Evolutionary conservation across 1,140 invertebrate species (phyloP).

Genomic region (Nephotettix cincticeps): DNA sequence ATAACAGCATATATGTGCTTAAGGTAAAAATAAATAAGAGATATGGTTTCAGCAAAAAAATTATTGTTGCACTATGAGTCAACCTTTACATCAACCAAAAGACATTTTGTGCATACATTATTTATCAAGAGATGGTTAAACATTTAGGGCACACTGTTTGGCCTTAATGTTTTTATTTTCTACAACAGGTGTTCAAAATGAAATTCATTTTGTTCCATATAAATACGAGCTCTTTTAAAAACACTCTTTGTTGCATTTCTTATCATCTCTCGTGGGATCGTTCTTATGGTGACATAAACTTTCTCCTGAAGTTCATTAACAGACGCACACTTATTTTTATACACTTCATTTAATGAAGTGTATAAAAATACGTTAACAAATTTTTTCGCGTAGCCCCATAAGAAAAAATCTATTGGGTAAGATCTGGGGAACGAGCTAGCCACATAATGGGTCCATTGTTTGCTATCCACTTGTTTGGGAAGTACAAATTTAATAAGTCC

Average conservation of each 20-base stretch:
- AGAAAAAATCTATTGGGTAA: background rate
- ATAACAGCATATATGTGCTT: no score
- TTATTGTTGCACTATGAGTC: no score
- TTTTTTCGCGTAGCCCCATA: background rate
- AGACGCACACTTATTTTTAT: background rate
- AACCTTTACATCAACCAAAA: no score
- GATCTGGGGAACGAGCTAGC: background rate
- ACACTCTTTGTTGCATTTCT: background rate
- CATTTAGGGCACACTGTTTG: no score
- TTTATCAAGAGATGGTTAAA: no score
- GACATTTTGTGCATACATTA: no score
- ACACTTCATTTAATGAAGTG: conserved; percentile 11
- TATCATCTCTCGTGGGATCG: background rate
- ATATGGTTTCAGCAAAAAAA: no score
- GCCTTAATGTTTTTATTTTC: background rate
- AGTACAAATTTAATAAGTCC: conserved; percentile 1
- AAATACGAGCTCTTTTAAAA: conserved; percentile 2
- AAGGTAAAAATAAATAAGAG: no score
- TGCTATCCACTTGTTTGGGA: conserved; percentile 2
- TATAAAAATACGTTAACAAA: no score
- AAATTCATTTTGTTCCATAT: conserved; percentile 2
- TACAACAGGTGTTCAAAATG: background rate
- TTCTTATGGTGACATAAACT: background rate
- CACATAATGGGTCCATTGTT: background rate
- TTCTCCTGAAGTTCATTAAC: background rate